Percentiles rank a stretch among this genome's conserved stretches.
Evolutionary conservation across 1,140 invertebrate genomes (phyloP).

Genomic region (Zeugodacus cucurbitae): DNA sequence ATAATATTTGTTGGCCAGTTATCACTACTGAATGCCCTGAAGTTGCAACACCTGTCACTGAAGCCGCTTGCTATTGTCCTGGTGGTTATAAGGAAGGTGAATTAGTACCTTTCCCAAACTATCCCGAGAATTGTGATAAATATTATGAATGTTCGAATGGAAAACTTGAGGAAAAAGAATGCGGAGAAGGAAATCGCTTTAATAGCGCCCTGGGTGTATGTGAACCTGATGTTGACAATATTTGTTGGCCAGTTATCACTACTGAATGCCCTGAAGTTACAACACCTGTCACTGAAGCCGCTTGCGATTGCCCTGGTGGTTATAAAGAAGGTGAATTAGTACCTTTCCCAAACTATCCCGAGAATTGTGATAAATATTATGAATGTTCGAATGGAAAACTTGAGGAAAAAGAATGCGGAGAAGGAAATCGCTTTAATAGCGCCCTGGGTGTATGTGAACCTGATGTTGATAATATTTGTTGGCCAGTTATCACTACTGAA

Average conservation of each 20-base stretch:
- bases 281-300: background rate
- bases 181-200: constrained; percentile 24
- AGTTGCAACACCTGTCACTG: background rate
- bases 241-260: background rate
- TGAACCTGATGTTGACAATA: background rate
- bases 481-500: constrained; percentile 13
- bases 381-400: constrained; percentile 37
- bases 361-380: constrained; percentile 41
- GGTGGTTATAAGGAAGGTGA: constrained; percentile 42
- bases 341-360: constrained; percentile 18
- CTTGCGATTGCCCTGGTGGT: constrained; percentile 37
- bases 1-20: background rate
- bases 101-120: background rate
- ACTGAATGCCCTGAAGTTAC: constrained; percentile 24
- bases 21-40: constrained; percentile 12
- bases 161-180: constrained; percentile 13
- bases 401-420: constrained; percentile 8
- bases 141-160: constrained; percentile 43
- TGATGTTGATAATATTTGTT: background rate
- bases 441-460: background rate
- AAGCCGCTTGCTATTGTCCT: constrained; percentile 4
- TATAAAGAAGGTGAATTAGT: constrained; percentile 40
- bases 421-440: constrained; percentile 34
- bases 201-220: background rate
- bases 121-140: constrained; percentile 37